Base-by-base conservation (phyloP, 2,113 vertebrate species). In the Melanerpes formicivorus region DNA sequence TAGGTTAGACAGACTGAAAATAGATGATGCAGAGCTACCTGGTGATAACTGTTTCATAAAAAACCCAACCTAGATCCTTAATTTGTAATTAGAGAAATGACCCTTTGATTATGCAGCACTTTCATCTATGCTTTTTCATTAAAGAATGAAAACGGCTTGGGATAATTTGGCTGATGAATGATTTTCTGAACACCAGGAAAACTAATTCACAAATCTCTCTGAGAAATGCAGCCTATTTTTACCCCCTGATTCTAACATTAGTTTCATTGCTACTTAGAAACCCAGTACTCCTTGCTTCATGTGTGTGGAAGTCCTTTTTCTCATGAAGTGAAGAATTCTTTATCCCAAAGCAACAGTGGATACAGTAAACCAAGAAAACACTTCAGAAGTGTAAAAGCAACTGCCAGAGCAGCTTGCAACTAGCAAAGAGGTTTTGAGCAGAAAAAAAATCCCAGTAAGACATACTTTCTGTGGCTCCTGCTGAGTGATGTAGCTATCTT, bases 11-110 rank as follows among this genome's bases (percentile, higher is more conserved):
- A 88, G 6, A 73, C 17, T 46, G 29, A 91, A 91, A 78, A 42
- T 15, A 87, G 2, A 60, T 0, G 1, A 76, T 11, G 14, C 55
- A 59, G 42, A 90, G 14, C 29, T n/a, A 70, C n/a, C 25, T 88
- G 42, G 37, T 75, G 29, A 19, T 60, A 82, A 64, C 10, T 8
- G 3, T 42, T 80, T 26, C 18, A 60, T 25, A 18, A 71, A 55
- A 48, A 60, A 6, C 6, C 2, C 25, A 0, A 25, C 14, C 6
- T 27, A 75, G 27, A 29, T 81, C 30, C 58, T 17, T 17, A 37
- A 8, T 69, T 92, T 86, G 93, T 87, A 88, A 88, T 84, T 90
- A 81, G 14, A 71, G 52, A 91, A 81, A 64, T 34, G 5, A 67
- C 32, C 42, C 74, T 91, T 70, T 48, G 30, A 84, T 84, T 72